Percentiles rank a stretch among this genome's conserved stretches.
Conservation (phyloP, 1,140 invertebrate species). For the Elymnias hypermnestra region DNA sequence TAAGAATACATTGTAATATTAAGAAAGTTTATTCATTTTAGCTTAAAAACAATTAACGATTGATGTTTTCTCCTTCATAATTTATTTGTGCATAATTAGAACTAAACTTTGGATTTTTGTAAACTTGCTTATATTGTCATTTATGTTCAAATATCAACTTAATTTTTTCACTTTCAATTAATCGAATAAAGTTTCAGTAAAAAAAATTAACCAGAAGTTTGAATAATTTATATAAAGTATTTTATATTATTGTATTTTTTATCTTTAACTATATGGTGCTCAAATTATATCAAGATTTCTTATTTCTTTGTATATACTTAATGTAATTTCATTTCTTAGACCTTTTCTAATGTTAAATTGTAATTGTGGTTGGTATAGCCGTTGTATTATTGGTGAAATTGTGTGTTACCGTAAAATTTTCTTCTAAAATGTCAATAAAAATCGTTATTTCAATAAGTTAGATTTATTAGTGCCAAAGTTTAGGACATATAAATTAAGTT, state of each 20-base stretch:
- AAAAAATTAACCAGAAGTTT: no score
- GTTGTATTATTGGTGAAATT: slow-evolving; percentile 8
- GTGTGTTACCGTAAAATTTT: slow-evolving; percentile 8
- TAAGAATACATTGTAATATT: slow-evolving; percentile 32
- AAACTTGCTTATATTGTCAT: not conserved
- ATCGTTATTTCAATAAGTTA: slow-evolving; percentile 59
- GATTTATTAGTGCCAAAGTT: slow-evolving; percentile 71
- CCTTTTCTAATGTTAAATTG: slow-evolving; percentile 7
- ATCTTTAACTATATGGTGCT: slow-evolving; percentile 45
- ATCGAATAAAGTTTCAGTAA: no score
- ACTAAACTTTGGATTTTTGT: no score
- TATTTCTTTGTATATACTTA: slow-evolving; percentile 26
- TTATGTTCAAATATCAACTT: no score
- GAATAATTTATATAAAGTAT: no score
- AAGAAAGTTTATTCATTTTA: slow-evolving; percentile 60
- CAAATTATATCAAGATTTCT: slow-evolving; percentile 35
- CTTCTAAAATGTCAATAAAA: slow-evolving; percentile 20
- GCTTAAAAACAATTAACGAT: slow-evolving; percentile 35
- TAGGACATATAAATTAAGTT: slow-evolving; percentile 63
- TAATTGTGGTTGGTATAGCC: slow-evolving; percentile 3
- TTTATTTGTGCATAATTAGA: no score
- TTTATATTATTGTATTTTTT: slow-evolving; percentile 18
- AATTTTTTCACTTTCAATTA: no score
- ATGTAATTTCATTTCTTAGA: slow-evolving; percentile 9
- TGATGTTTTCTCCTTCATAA: no score